These are phyloP conservation scores for Papilio polyxenes DNA, from an alignment of 1,140 invertebrate species.

Conservation along the genomic window DNA sequence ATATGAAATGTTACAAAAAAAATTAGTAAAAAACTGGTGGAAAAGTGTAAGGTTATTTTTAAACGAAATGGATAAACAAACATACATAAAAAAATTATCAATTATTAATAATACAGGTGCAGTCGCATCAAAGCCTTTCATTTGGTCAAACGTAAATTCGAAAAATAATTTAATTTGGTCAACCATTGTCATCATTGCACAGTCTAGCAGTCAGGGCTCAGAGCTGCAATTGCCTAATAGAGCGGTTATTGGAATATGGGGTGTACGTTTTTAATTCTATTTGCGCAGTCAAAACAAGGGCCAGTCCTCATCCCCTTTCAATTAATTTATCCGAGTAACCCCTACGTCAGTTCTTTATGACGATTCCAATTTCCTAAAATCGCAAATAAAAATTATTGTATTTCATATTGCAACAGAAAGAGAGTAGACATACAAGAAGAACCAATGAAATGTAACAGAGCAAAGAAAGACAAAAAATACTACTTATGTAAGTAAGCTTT, in stretches of 20 bases:
- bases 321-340: conserved; percentile 59
- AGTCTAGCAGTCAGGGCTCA: conserved; percentile 46
- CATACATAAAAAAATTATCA: too few species aligned
- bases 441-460: background rate
- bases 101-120: background rate
- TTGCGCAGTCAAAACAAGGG: conserved; percentile 65
- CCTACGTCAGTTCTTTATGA: conserved; percentile 54
- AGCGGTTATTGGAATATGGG: conserved; percentile 60
- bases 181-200: conserved; percentile 39
- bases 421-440: background rate
- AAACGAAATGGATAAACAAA: too few species aligned
- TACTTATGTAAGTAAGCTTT: too few species aligned
- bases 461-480: too few species aligned
- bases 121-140: conserved; percentile 21
- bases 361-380: conserved; percentile 54
- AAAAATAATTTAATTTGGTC: conserved; percentile 37
- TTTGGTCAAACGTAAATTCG: background rate
- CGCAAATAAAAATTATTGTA: conserved; percentile 41
- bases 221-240: conserved; percentile 60
- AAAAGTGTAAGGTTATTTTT: too few species aligned
- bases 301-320: conserved; percentile 53
- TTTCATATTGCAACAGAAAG: background rate
- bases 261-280: conserved; percentile 65
- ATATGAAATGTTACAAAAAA: too few species aligned
- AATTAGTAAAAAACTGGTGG: too few species aligned